phyloP scores from a whole-genome alignment of 2,888 invertebrate genomes.

The Plutella xylostella region DNA sequence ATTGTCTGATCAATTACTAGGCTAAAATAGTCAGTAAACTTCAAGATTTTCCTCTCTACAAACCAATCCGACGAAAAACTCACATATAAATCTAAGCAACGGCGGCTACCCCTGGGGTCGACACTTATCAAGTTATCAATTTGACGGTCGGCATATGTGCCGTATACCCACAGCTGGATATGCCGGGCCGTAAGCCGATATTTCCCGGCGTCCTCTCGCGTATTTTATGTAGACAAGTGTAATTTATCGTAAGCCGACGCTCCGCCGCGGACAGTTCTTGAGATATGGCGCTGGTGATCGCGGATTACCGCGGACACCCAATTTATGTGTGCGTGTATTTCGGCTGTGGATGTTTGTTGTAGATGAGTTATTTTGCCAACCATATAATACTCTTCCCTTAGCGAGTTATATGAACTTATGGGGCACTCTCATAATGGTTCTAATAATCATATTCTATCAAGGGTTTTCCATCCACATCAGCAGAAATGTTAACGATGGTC shows the following conservation, averaged over 20 bases:
- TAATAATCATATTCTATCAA: no score
- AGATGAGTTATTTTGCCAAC: neutral
- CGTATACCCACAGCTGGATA: slow-evolving; percentile 8
- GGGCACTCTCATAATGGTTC: neutral
- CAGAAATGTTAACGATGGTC: no score
- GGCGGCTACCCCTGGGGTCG: no score
- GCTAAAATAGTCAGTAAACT: no score
- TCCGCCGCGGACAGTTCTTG: neutral
- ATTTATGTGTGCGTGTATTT: neutral
- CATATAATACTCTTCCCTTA: neutral
- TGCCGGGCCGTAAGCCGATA: neutral
- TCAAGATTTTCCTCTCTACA: no score
- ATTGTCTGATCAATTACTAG: no score
- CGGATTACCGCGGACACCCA: neutral
- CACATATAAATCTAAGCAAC: no score
- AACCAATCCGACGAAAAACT: no score
- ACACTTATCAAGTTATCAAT: slow-evolving; percentile 58
- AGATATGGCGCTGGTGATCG: neutral
- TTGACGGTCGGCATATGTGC: slow-evolving; percentile 32
- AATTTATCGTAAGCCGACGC: slow-evolving; percentile 1
- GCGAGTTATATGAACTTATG: neutral
- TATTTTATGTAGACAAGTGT: slow-evolving; percentile 6
- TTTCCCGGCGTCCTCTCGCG: neutral
- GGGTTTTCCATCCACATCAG: no score
- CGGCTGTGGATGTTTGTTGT: neutral